Evolutionary conservation across 1,140 invertebrate species (phyloP), one percentile per base, ranked within the genome.

Genomic region (Condylostylus longicornis): DNA sequence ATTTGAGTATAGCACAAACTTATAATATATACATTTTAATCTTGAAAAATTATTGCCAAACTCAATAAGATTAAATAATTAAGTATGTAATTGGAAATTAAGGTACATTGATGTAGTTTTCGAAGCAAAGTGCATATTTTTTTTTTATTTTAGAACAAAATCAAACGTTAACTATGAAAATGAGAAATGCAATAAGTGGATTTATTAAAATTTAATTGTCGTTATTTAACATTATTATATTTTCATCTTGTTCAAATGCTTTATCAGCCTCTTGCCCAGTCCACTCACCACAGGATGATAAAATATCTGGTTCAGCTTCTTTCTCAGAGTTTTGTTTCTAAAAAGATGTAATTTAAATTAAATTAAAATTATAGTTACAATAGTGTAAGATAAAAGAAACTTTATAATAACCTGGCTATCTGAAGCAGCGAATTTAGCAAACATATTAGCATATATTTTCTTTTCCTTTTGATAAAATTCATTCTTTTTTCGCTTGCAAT

Each of bases 371-470:
- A 34, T 9, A 34, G 5, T 9, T 13, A 15, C 3, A 22, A 27
- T 18, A 29, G n/a, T 31, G 20, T 14, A 25, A 35, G 1, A 14
- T 22, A 39, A 33, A 15, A 30, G 18, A 31, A 35, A 23, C 9
- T 10, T 15, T 29, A 35, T 30, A 38, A 27, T 53, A 86, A n/a
- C 82, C 75, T 83, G 73, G 61, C 72, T 74, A 61, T 87, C 82
- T 56, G 73, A 69, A 49, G 77, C 72, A 2, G 82, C 82, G 63
- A 87, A 82, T 61, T 83, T 85, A 43, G 83, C 77, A 57, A 98
- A 97, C 86, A 98, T 95, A 57, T 90, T 91, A 3, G 77, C 77
- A 62, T 93, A 98, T 9, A 88, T 68, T 50, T 83, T 77, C 65
- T 89, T 93, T 55, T 97, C 91, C 44, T 77, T 77, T 27, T 74